Base-by-base conservation (phyloP, 2,113 vertebrate genomes). In the Brevimyrus niger region DNA sequence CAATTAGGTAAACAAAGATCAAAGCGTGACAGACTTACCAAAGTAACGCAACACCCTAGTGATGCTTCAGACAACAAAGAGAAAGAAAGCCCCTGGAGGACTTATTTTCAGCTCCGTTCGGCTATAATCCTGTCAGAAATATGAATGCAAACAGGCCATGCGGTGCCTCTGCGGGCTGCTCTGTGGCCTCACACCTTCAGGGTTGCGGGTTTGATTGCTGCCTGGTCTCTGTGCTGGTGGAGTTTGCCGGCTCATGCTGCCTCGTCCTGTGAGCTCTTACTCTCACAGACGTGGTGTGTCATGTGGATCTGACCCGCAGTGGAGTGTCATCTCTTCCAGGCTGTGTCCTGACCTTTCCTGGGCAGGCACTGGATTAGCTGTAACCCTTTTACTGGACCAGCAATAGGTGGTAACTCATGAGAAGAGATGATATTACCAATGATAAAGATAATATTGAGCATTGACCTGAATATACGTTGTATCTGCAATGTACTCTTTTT, bases 1-100 rank as follows among this genome's bases (percentile, higher is more conserved):
- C 73, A 80, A 42, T 80, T 80, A 80, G 73, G 73, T 80, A 80
- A 80, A 42, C 73, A 80, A 80, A 80, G 73, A 80, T 80, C 73
- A 80, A 80, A 80, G 73, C 73, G 35, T 80, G 35, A 80, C 73
- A 80, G 73, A 80, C 31, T 80, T 38, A 80, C 35, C 35, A 80
- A 19, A 80, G 73, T 38, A 80, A 80, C 31, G 35, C 73, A 80
- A 42, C 15, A 8, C 73, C 73, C 73, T 42, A 38, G 73, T 17
- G 31, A 42, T 80, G 73, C 73, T 3, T 80, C 73, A 80, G 73
- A 80, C 73, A 80, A 42, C 73, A 80, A 42, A 80, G 73, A 19
- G 73, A 80, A 17, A 38, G 13, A 76, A 42, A 69, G 31, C 35
- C 73, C 73, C 35, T 0, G 19, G 73, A 38, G 35, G 6, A 42